phyloP scores from a whole-genome alignment of 2,888 invertebrate genomes.

The Masnerella sp. region DNA sequence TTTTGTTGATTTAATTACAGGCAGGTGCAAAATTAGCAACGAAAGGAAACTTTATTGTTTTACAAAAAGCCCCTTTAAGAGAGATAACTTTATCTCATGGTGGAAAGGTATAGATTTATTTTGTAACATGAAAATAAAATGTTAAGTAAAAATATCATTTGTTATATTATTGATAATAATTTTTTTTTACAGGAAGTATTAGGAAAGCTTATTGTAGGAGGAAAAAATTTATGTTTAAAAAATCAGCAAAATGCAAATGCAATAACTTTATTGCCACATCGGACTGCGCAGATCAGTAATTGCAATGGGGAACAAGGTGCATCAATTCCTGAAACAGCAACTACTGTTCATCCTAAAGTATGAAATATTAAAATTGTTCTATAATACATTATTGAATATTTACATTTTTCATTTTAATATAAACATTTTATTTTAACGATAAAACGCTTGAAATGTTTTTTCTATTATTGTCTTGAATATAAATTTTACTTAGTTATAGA shows the following conservation, averaged over 20 bases:
- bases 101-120: constrained; percentile 67
- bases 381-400: no score
- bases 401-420: neutral
- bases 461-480: no score
- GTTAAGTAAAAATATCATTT: no score
- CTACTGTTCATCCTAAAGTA: constrained; percentile 40
- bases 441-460: no score
- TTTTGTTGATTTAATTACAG: constrained; percentile 6
- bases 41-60: constrained; percentile 81
- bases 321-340: constrained; percentile 62
- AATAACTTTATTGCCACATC: constrained; percentile 67
- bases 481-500: neutral
- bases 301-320: constrained; percentile 69
- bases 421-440: no score
- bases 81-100: constrained; percentile 76
- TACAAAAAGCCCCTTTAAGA: constrained; percentile 80
- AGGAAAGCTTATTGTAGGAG: constrained; percentile 74
- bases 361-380: neutral
- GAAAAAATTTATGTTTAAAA: constrained; percentile 69
- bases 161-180: no score
- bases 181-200: constrained; percentile 70
- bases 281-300: constrained; percentile 58
- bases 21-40: constrained; percentile 71
- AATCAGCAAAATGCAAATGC: constrained; percentile 67
- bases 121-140: no score